Base-by-base conservation (phyloP, 2,113 vertebrate genomes). In the Empidonax alnorum region DNA sequence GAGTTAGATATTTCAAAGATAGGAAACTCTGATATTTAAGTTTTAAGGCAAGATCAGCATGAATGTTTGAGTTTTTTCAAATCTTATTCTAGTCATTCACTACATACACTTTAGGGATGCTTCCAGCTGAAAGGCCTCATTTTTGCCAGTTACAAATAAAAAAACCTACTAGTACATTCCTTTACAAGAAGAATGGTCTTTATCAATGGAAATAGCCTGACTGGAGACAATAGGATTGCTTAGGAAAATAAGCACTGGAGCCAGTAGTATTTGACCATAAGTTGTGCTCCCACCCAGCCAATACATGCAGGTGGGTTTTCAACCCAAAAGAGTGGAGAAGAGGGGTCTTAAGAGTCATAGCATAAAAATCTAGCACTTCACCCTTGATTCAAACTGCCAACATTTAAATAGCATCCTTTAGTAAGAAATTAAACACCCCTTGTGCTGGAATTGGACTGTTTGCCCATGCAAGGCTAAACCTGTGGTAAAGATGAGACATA, bases 401-500 rank as follows among this genome's bases (percentile, higher is more conserved):
- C 42, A 72, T 47, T 56, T 81, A 92, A 93, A 81, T 10, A 81
- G 20, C 15, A 39, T 39, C 0, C 1, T 84, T 91, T 71, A 73
- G 33, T 53, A 85, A 58, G 56, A 78, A 95, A 89, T 72, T 18
- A 84, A 93, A 68, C 1, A 1, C 47, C 68, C 56, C 83, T 92
- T 65, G 56, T 66, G 41, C 72, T 86, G 80, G 35, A 77, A 90
- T 81, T 72, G 41, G 35, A 81, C 41, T 93, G 35, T 90, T 89
- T 90, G 69, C 58, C 90, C 41, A 62, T 28, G 76, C 90, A 88
- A 89, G 12, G 80, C 79, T 87, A 84, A 92, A 91, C 24, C n/a
- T 87, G 74, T 73, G 80, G 89, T 82, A 69, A 95, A 85, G 73
- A 89, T 78, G 69, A 96, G 58, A 89, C 80, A 61, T n/a, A 46